Base-by-base conservation (phyloP, 2,113 vertebrate species). In the Puntigrus tetrazona region DNA sequence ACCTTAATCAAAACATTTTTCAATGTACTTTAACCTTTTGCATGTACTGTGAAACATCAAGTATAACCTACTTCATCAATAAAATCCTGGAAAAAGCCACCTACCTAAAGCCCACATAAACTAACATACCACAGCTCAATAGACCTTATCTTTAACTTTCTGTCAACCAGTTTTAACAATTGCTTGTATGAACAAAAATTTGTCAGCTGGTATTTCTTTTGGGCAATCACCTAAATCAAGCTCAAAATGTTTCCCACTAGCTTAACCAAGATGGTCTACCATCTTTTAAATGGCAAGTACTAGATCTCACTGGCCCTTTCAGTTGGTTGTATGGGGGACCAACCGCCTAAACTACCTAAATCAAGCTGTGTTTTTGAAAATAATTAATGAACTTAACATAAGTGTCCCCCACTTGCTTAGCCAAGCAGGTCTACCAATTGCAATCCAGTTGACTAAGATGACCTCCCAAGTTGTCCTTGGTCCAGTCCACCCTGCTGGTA, bases 71-170 rank as follows among this genome's bases (percentile, higher is more conserved):
- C 22, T 36, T 18, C 34, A 61, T 36, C 50, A 29, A 4, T 8
- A 78, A 65, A 20, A 29, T 3, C 14, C 36, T 3, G 25, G 6
- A 22, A 80, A 41, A 8, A 65, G 57, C n/a, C 38, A 38, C 76
- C 34, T 59, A 38, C 76, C 9, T 9, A 76, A 52, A 76, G 47
- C 73, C 8, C 27, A 31, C 10, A 25, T 29, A 0, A 47, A 29
- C n/a, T 27, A n/a, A 29, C 25, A 47, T n/a, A 29, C 41, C 72
- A 18, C 41, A 45, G 72, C 25, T 29, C 3, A 43, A 29, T n/a
- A 73, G 41, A 74, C n/a, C n/a, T 74, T 74, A 41, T 27, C 70
- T 47, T 74, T n/a, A 27, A 13, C n/a, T 47, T 47, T 74, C 25
- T 70, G 34, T 2, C 9, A 41, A n/a, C 10, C 67, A 41, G 18